Percentiles rank a stretch among this genome's conserved stretches.
These are phyloP conservation scores for Helicoverpa assulta DNA, from an alignment of 2,888 invertebrate species.

Conservation along the genomic window DNA sequence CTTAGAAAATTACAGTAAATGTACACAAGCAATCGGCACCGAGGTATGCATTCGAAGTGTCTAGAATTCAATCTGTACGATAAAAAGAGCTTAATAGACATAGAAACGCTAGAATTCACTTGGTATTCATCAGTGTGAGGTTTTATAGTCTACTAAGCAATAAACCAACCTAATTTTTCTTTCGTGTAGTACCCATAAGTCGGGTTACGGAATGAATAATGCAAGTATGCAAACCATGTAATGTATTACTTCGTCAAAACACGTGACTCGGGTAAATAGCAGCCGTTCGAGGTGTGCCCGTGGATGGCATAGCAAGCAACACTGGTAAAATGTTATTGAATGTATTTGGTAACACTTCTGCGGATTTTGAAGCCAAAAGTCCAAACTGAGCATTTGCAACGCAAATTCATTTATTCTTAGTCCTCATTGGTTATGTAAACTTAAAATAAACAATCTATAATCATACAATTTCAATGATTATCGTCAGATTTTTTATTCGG, in stretches of 20 bases:
- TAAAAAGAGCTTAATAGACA: slow-evolving; percentile 43
- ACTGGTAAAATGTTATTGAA: slow-evolving; percentile 49
- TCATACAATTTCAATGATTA: background rate
- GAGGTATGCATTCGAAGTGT: slow-evolving; percentile 36
- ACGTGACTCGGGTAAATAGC: slow-evolving; percentile 82
- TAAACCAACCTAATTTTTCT: slow-evolving; percentile 73
- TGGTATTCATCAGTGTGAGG: slow-evolving; percentile 57
- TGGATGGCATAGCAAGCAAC: slow-evolving; percentile 76
- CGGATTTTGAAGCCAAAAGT: background rate
- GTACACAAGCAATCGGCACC: slow-evolving; percentile 19
- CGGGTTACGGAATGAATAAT: slow-evolving; percentile 79
- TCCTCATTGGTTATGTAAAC: background rate
- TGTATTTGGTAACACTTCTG: slow-evolving; percentile 13
- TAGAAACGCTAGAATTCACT: slow-evolving; percentile 40
- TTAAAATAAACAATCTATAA: background rate
- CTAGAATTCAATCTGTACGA: slow-evolving; percentile 48
- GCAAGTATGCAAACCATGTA: slow-evolving; percentile 81
- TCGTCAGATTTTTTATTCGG: background rate
- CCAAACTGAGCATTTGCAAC: background rate
- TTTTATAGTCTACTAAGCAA: slow-evolving; percentile 61
- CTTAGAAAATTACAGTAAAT: slow-evolving; percentile 31
- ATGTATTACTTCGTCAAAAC: slow-evolving; percentile 80
- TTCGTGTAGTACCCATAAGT: slow-evolving; percentile 69
- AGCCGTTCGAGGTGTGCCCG: slow-evolving; percentile 75
- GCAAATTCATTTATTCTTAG: slow-evolving; percentile 1